Evolutionary conservation across 2,888 invertebrate genomes (phyloP), one percentile per base, ranked within the genome.

Genomic region (Cistogaster globosa): DNA sequence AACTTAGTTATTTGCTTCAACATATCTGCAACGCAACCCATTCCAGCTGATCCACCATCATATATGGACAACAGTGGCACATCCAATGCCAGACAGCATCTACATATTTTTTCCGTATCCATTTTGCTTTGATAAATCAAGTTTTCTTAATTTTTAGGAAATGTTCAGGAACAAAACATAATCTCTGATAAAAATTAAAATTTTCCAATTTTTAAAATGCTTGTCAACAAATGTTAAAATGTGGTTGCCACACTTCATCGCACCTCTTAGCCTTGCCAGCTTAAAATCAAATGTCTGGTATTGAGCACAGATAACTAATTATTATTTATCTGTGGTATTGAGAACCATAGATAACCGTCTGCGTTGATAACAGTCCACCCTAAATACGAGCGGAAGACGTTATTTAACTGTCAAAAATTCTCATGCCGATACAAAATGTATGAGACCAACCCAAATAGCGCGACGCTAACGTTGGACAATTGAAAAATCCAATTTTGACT

Each of bases 71-170:
- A 79, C 45, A 92, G 87, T 0, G 90, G 90, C 16, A 89, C 89
- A 26, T 89, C 89, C 0, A 91, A 88, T 1, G 88, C 88, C 22
- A 93, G 65, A 36, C 92, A 92, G 11, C 92, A 91, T 57, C 92
- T 88, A 81, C 92, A 92, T 42, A 92, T 91, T 87, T 91, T 92
- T 45, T 89, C 89, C 48, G 90, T 89, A 84, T 92, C 90, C 88
- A 92, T 88, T 22, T 36, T 55, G 12, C 12, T 22, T 22, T 18
- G 48, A 20, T 58, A 48, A 55, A 38, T 20, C 3, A 20, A 0
- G 8, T 18, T 8, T 74, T 63, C 18, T 20, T 1, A 32, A 0
- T 14, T 18, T 5, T 74, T 74, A 57, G 16, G 14, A 62, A 2
- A 3, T 8, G 45, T 55, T 63, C 8, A 45, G 1, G 18, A 55